Conservation (phyloP, 2,888 invertebrate species). For the Amiota communis region DNA sequence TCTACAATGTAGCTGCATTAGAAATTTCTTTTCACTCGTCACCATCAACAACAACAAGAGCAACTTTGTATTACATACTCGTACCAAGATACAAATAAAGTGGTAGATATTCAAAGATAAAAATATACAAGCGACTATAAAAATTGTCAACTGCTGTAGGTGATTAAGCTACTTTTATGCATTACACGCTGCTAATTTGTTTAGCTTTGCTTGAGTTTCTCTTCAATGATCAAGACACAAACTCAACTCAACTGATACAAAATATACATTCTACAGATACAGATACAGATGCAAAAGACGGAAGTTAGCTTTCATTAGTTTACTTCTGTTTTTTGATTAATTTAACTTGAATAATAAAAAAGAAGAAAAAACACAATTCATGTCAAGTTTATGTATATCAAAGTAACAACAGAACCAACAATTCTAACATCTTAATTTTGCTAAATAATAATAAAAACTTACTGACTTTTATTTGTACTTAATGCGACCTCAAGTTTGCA, state of each 20-base stretch:
- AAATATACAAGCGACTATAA: too few relatives aligned
- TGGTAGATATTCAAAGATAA: too few relatives aligned
- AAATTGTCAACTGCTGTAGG: conserved; percentile 55
- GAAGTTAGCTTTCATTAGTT: conserved; percentile 46
- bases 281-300: conserved; percentile 40
- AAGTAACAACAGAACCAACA: not conserved
- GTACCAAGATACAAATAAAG: not conserved
- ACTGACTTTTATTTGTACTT: too few relatives aligned
- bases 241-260: conserved; percentile 38
- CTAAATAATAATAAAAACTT: too few relatives aligned
- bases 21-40: conserved; percentile 2
- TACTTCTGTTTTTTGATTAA: not conserved
- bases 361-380: not conserved
- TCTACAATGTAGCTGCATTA: conserved; percentile 29
- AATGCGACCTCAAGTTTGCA: too few relatives aligned
- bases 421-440: not conserved
- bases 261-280: too few relatives aligned
- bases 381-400: not conserved
- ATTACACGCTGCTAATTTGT: conserved; percentile 11
- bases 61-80: not conserved
- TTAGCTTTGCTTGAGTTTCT: conserved; percentile 10
- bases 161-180: conserved; percentile 54
- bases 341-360: too few relatives aligned
- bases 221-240: not conserved
- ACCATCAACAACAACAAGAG: not conserved